A percentile compares a stretch with the other conserved stretches of the same genome.
Evolutionary conservation across 2,797 vertebrate genomes (phyloP).

Genomic region (Enteromius anoplus): DNA sequence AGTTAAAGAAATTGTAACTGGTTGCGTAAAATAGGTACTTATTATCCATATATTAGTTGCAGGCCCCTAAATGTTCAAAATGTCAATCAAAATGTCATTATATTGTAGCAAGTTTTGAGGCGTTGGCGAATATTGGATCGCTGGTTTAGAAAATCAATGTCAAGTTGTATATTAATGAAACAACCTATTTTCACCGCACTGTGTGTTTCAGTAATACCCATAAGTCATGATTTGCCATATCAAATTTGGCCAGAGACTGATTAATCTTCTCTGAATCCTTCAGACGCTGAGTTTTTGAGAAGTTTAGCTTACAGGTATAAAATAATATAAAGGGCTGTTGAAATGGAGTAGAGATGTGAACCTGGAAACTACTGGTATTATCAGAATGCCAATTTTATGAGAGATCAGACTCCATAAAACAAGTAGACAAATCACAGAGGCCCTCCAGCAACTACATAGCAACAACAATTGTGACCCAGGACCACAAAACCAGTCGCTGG

Average conservation of each 20-base stretch:
- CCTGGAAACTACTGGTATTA: not conserved
- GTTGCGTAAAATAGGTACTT: not conserved
- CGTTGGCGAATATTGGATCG: not conserved
- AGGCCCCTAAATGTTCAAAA: not conserved
- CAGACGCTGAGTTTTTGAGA: not conserved
- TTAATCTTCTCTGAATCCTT: not conserved
- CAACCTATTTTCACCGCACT: not conserved
- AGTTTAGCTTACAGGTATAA: not conserved
- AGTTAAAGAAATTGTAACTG: not conserved
- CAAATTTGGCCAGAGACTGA: not conserved
- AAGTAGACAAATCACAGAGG: too few relatives aligned
- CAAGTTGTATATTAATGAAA: not conserved
- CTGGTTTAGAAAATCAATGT: not conserved
- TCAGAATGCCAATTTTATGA: not conserved
- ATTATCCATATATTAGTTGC: not conserved
- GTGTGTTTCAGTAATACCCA: not conserved
- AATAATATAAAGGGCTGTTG: not conserved
- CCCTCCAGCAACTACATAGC: not conserved
- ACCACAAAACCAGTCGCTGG: too few relatives aligned
- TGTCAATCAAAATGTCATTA: not conserved
- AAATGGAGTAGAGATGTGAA: not conserved
- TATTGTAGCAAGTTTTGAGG: not conserved
- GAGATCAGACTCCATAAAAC: not conserved
- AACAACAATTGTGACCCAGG: not conserved
- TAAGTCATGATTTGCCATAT: not conserved